Base-by-base conservation (phyloP, 2,797 vertebrate species). In the Sphenopsis melanotis region DNA sequence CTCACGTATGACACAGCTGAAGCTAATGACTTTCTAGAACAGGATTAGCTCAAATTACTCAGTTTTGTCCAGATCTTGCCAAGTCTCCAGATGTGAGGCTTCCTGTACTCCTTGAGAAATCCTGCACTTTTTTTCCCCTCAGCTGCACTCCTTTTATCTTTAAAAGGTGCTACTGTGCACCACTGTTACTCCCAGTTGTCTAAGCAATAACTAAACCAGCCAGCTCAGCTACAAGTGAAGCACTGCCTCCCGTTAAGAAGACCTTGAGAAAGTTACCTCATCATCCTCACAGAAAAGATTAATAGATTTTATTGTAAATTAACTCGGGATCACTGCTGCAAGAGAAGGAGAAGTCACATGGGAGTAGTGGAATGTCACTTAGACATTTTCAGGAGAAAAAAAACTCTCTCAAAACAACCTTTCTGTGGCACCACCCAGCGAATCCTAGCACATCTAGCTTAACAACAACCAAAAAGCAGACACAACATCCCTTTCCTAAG, bases 81-180 rank as follows among this genome's bases (percentile, higher is more conserved):
- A 95, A 78, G 76, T 68, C 24, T 85, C 93, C 94, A 94, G 79
- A 92, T 89, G 82, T 83, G 79, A 94, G n/a, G 41, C 66, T 96
- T 87, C 81, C 86, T 85, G 84, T 70, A 93, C 61, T 61, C 80
- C 53, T 63, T 89, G 46, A 87, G 71, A 83, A 94, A 94, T 55
- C n/a, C 16, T 83, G 46, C 29, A 50, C 32, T 3, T 71, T 63
- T 75, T 60, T 70, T 19, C 14, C 34, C 47, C 36, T 72, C 70
- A 87, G 64, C 8, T 81, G 53, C 39, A 53, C 10, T 83, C n/a
- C 26, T 76, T 74, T 36, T 64, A 34, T 91, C 87, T 81, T 49
- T 22, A 75, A 69, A 87, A 93, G 70, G 22, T 71, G 61, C 64
- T 95, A 66, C 87, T 83, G 84, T 83, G 53, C 27, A 85, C 20